Base-by-base conservation (phyloP, 2,113 vertebrate species). In the Lutjanus erythropterus region DNA sequence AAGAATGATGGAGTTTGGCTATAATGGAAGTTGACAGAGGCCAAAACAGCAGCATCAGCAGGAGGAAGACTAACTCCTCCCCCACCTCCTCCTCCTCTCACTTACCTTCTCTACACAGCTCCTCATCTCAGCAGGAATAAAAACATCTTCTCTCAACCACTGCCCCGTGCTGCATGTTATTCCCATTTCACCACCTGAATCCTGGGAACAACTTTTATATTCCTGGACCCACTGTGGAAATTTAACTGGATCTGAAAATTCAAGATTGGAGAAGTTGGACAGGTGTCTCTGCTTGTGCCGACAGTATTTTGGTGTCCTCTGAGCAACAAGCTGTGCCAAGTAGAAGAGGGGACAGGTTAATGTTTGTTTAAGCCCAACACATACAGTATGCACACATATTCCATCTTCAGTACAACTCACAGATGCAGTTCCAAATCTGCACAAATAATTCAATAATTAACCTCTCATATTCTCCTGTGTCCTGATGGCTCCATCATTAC, bases 11-110 rank as follows among this genome's bases (percentile, higher is more conserved):
- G 25, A 33, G 44, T 64, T 44, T 2, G 2, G 6, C 14, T 3
- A 44, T 70, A 55, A 64, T 31, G 37, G 14, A 23, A 53, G 25
- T 21, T 64, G 60, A 53, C 23, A 3, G 27, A 53, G 59, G 60
- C 47, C 37, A 18, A 42, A 75, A 55, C 23, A 2, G 66, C n/a
- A 55, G 49, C 35, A 70, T 55, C 67, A 70, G 23, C 50, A 55
- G 10, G 9, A 39, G n/a, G n/a, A 50, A 14, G 56, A 35, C 11
- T 11, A 18, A 23, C 29, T 15, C n/a, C 18, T 21, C 52, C 16
- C n/a, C 27, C 41, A 25, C 46, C 31, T 37, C 29, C 1, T 9
- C 31, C 33, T 19, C 6, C 18, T 15, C 33, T 53, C 65, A 18
- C 31, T 33, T 18, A 23, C 8, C 16, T 6, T n/a, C 27, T 16